These are phyloP conservation scores for Malurus splendens DNA, from an alignment of 2,797 vertebrate species.

Conservation along the genomic window DNA sequence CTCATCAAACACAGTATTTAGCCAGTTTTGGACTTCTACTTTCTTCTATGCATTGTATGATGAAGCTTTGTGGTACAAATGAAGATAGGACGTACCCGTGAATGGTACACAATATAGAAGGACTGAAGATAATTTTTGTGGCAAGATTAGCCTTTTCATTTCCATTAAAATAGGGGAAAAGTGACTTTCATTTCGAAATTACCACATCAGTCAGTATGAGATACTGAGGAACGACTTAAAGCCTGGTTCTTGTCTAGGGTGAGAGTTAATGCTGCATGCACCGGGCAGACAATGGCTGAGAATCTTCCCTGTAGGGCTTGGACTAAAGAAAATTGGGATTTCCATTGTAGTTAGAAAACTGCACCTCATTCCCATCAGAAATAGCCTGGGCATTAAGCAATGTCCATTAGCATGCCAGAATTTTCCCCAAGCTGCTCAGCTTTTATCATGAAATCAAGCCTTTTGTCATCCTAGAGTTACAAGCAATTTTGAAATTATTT, in stretches of 20 bases:
- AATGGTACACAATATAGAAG: neutral
- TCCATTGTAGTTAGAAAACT: neutral
- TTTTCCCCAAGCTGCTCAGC: neutral
- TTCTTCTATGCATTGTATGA: neutral
- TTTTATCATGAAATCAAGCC: neutral
- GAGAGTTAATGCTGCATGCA: neutral
- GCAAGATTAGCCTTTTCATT: neutral
- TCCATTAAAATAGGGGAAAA: neutral
- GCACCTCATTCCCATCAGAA: neutral
- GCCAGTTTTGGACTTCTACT: neutral
- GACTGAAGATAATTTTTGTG: neutral
- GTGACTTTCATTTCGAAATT: neutral
- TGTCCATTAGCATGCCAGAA: neutral
- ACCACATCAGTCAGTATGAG: neutral
- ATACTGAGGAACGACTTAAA: neutral
- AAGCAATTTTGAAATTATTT: slow-evolving; percentile 12
- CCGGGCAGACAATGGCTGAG: neutral
- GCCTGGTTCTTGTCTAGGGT: neutral
- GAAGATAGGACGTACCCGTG: neutral
- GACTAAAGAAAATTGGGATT: neutral
- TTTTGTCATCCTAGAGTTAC: neutral
- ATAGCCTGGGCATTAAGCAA: neutral
- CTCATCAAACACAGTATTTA: neutral
- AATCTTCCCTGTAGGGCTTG: neutral
- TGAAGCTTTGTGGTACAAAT: neutral